Evolutionary conservation across 2,888 invertebrate genomes (phyloP).

Genomic region (Idaea aversata): DNA sequence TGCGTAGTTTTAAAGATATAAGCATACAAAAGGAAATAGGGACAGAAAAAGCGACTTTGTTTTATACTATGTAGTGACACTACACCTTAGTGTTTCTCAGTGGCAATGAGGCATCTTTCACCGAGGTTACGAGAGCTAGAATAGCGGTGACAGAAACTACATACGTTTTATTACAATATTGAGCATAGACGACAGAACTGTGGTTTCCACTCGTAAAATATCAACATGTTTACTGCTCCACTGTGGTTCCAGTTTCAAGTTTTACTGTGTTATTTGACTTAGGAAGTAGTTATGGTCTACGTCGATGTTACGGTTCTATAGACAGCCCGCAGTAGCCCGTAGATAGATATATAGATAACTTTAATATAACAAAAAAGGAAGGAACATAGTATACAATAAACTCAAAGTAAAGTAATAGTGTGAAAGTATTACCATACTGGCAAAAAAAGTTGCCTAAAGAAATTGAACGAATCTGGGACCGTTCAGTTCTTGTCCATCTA

Average conservation of each 20-base stretch:
- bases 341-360: background rate
- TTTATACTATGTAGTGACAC: too few species aligned
- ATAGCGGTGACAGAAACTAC: constrained; percentile 13
- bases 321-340: background rate
- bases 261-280: background rate
- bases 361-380: too few species aligned
- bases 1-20: too few species aligned
- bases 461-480: too few species aligned
- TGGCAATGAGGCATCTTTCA: background rate
- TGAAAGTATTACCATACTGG: too few species aligned
- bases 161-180: background rate
- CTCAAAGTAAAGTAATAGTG: too few species aligned
- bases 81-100: background rate
- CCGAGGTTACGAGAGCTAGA: constrained; percentile 11
- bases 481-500: too few species aligned
- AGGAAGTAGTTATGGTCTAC: background rate
- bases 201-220: background rate
- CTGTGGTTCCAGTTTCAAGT: background rate
- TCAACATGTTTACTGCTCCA: background rate
- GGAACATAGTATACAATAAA: too few species aligned
- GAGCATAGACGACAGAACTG: background rate
- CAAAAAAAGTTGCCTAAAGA: too few species aligned
- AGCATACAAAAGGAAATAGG: too few species aligned
- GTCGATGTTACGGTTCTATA: background rate
- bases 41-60: too few species aligned